Percentiles rank a stretch among this genome's conserved stretches.
phyloP scores from a whole-genome alignment of 2,797 vertebrate genomes.

The Darevskia mixta region DNA sequence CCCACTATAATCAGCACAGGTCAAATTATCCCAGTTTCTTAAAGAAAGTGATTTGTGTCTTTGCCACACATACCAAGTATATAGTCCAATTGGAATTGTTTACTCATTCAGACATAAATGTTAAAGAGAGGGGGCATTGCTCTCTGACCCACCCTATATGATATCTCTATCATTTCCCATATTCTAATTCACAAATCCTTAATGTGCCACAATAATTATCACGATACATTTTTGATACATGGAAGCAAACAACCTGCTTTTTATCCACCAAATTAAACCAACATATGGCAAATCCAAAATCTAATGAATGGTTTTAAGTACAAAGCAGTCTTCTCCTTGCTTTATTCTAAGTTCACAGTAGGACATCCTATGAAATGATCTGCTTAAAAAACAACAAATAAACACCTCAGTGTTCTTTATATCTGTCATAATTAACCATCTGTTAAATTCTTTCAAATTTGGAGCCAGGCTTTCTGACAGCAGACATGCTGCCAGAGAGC shows the following conservation, averaged over 20 bases:
- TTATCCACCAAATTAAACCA: slow-evolving; percentile 65
- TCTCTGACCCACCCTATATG: neutral
- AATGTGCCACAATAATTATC: neutral
- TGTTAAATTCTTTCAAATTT: slow-evolving; percentile 48
- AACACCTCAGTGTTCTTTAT: slow-evolving; percentile 55
- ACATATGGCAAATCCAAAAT: slow-evolving; percentile 57
- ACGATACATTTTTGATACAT: neutral
- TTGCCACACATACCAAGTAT: neutral
- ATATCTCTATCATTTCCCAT: neutral
- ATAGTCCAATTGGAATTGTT: too few relatives aligned
- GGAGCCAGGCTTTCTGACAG: neutral
- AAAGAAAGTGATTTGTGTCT: neutral
- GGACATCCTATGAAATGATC: slow-evolving; percentile 47
- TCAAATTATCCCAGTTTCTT: neutral
- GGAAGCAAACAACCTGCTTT: slow-evolving; percentile 61
- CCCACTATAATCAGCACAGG: neutral
- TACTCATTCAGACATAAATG: neutral
- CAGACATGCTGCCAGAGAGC: neutral
- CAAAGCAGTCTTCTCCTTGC: slow-evolving; percentile 61
- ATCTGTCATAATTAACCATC: slow-evolving; percentile 45
- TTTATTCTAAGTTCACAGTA: slow-evolving; percentile 53
- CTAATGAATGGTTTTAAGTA: slow-evolving; percentile 40
- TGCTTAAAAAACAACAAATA: slow-evolving; percentile 15
- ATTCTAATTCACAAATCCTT: neutral
- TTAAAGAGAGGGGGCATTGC: neutral